Evolutionary conservation across 2,113 vertebrate species (phyloP).

Genomic region (Machaerirhynchus nigripectus): DNA sequence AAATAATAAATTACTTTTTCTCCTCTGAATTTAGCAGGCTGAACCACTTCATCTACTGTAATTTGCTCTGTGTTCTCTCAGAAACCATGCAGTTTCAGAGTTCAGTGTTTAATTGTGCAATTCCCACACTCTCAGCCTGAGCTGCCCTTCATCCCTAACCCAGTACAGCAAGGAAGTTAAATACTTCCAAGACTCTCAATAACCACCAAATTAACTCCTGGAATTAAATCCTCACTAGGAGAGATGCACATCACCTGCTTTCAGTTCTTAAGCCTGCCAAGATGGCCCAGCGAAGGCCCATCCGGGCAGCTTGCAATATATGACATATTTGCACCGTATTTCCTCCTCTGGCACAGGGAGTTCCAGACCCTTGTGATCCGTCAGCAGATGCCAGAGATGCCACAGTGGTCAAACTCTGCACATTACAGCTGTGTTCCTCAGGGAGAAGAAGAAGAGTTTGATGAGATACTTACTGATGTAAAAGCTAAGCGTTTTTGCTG

Average conservation of each 20-base stretch:
- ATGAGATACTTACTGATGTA: constrained; percentile 86
- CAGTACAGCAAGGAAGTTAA: not conserved
- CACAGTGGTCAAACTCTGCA: not conserved
- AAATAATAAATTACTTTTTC: constrained; percentile 15
- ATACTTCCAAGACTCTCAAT: not conserved
- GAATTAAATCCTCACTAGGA: not conserved
- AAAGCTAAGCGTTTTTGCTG: constrained; percentile 83
- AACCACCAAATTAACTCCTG: not conserved
- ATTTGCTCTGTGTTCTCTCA: not conserved
- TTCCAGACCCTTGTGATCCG: not conserved
- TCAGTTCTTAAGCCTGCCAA: not conserved
- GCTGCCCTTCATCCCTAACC: not conserved
- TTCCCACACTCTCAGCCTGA: not conserved
- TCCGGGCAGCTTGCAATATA: not conserved
- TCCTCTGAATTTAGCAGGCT: constrained; percentile 1
- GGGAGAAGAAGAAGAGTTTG: not conserved
- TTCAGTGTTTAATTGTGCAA: not conserved
- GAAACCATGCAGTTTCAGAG: not conserved
- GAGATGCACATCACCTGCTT: not conserved
- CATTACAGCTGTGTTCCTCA: not conserved
- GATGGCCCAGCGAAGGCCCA: accelerated
- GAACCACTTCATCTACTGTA: not conserved
- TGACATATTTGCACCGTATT: not conserved
- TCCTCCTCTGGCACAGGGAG: not conserved
- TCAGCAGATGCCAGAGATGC: not conserved